A percentile compares a stretch with the other conserved stretches of the same genome.
Conservation (phyloP, 2,113 vertebrate genomes). For the Ictalurus punctatus region DNA sequence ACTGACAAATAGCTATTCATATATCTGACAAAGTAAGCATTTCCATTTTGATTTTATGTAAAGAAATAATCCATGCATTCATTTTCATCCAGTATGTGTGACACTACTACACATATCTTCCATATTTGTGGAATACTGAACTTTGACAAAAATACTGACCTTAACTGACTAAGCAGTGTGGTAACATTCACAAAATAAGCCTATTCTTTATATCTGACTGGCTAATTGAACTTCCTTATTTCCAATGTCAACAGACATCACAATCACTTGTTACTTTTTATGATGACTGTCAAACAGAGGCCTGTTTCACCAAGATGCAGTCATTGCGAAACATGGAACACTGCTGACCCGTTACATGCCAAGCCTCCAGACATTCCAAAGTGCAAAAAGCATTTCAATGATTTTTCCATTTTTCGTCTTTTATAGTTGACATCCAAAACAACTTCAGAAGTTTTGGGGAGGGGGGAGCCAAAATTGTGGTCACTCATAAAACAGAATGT, state of each 20-base stretch:
- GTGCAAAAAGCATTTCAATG: conserved; percentile 38
- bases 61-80: neutral
- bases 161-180: neutral
- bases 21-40: neutral
- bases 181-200: conserved; percentile 2
- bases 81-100: neutral
- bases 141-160: conserved; percentile 3
- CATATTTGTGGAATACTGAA: neutral
- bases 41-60: neutral
- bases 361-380: conserved; percentile 47
- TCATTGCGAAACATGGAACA: conserved; percentile 37
- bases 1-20: neutral
- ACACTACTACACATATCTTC: neutral
- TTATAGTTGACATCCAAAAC: conserved; percentile 51
- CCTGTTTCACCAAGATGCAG: conserved; percentile 26
- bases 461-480: conserved; percentile 42
- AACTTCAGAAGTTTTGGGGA: conserved; percentile 36
- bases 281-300: conserved; percentile 38
- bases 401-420: conserved; percentile 50
- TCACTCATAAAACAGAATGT: conserved; percentile 47
- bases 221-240: conserved; percentile 1
- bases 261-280: conserved; percentile 29
- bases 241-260: conserved; percentile 30
- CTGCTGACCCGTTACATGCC: conserved; percentile 40
- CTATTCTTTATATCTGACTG: conserved; percentile 21